Percentiles rank a stretch among this genome's conserved stretches.
phyloP scores from a whole-genome alignment of 2,113 vertebrate species.

The Charadrius vociferus region DNA sequence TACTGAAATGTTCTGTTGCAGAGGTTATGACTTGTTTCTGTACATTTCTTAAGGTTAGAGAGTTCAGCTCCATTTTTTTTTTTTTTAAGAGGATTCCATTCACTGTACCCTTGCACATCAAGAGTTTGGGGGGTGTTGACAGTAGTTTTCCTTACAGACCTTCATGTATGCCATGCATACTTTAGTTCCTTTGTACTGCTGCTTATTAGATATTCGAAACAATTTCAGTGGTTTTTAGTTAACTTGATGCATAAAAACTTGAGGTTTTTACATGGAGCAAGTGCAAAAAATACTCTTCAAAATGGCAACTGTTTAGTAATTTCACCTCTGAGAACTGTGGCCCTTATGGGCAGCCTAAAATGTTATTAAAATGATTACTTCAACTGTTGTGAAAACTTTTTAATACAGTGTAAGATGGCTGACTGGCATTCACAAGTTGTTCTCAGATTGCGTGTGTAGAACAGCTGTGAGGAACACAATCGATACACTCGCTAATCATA shows the following conservation, averaged over 20 bases:
- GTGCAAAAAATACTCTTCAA: not conserved
- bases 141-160: not conserved
- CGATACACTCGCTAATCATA: rapidly evolving
- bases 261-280: not conserved
- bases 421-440: not conserved
- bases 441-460: not conserved
- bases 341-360: not conserved
- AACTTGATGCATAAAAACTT: not conserved
- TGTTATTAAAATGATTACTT: not conserved
- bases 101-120: not conserved
- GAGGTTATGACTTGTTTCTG: not conserved
- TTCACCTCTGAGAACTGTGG: not conserved
- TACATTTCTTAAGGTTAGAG: not conserved
- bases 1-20: not conserved
- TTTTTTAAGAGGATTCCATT: not conserved
- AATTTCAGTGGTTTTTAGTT: not conserved
- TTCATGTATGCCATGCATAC: not conserved
- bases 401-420: not conserved
- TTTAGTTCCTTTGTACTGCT: not conserved
- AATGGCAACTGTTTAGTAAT: not conserved
- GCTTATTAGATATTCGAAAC: not conserved
- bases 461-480: not conserved
- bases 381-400: not conserved
- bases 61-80: not conserved
- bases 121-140: not conserved